Conservation (phyloP, 2,113 vertebrate species). For the Sebastes fasciatus region DNA sequence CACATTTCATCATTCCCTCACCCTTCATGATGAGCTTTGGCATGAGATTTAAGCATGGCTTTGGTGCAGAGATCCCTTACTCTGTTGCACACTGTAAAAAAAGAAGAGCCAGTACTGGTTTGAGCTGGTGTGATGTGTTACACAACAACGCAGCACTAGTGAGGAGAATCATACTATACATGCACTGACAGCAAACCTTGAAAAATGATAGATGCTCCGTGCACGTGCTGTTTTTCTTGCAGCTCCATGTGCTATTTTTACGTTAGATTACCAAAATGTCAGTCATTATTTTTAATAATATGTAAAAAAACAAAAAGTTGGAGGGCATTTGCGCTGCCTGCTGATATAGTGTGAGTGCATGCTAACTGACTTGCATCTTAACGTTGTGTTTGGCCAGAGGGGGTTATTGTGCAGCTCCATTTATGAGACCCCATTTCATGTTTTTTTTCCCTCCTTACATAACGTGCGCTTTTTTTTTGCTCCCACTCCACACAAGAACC, state of each 20-base stretch:
- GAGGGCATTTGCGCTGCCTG: neutral
- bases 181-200: slow-evolving; percentile 21
- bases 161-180: slow-evolving; percentile 5
- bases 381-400: slow-evolving; percentile 43
- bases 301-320: neutral
- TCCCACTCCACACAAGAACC: slow-evolving; percentile 60
- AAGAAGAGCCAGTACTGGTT: slow-evolving; percentile 61
- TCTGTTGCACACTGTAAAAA: neutral
- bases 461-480: slow-evolving; percentile 50
- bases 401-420: slow-evolving; percentile 63
- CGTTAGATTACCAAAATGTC: neutral
- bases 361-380: slow-evolving; percentile 45
- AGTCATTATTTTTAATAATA: slow-evolving; percentile 8
- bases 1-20: neutral
- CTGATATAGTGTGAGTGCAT: slow-evolving; percentile 6
- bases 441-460: slow-evolving; percentile 59
- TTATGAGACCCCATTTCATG: slow-evolving; percentile 73
- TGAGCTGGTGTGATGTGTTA: slow-evolving; percentile 73
- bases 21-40: neutral
- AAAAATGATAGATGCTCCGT: neutral
- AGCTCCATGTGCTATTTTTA: neutral
- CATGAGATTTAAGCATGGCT: neutral
- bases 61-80: slow-evolving; percentile 10
- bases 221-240: slow-evolving; percentile 5
- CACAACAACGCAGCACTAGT: slow-evolving; percentile 66